These are phyloP conservation scores for Muscina levida DNA, from an alignment of 2,888 invertebrate genomes.

Conservation along the genomic window DNA sequence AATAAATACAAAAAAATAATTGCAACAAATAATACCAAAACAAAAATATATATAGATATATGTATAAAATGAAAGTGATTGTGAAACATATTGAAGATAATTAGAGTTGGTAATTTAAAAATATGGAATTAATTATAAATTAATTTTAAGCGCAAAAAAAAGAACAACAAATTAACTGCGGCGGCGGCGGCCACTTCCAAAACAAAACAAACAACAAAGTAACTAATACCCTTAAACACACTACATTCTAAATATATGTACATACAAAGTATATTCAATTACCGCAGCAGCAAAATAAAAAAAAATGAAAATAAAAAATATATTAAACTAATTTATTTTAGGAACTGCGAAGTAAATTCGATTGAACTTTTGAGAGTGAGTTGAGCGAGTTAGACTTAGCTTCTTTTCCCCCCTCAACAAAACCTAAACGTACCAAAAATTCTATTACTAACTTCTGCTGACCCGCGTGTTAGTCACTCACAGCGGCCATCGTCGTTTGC, in stretches of 20 bases:
- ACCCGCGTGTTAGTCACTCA: constrained; percentile 59
- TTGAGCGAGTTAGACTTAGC: background rate
- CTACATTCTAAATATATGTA: constrained; percentile 58
- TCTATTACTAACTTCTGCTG: constrained; percentile 32
- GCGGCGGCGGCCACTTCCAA: constrained; percentile 51
- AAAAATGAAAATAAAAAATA: constrained; percentile 13
- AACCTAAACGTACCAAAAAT: constrained; percentile 10
- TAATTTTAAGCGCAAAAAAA: constrained; percentile 11
- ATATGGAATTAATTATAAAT: constrained; percentile 10
- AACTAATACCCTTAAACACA: background rate
- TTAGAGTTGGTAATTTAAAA: constrained; percentile 34
- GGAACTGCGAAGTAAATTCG: background rate
- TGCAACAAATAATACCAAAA: constrained; percentile 9
- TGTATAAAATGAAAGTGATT: constrained; percentile 32
- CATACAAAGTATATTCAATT: constrained; percentile 60
- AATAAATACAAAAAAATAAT: background rate
- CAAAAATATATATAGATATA: too few species aligned
- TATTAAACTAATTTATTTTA: background rate
- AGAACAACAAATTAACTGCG: constrained; percentile 39
- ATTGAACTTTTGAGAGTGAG: too few species aligned
- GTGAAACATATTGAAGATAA: constrained; percentile 24
- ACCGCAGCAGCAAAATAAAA: constrained; percentile 27
- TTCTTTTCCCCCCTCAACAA: constrained; percentile 33
- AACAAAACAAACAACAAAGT: constrained; percentile 20
- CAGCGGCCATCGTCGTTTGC: too few species aligned